A percentile compares a stretch with the other conserved stretches of the same genome.
These are phyloP conservation scores for Geotrypetes seraphini DNA, from an alignment of 2,797 vertebrate species.

Conservation along the genomic window DNA sequence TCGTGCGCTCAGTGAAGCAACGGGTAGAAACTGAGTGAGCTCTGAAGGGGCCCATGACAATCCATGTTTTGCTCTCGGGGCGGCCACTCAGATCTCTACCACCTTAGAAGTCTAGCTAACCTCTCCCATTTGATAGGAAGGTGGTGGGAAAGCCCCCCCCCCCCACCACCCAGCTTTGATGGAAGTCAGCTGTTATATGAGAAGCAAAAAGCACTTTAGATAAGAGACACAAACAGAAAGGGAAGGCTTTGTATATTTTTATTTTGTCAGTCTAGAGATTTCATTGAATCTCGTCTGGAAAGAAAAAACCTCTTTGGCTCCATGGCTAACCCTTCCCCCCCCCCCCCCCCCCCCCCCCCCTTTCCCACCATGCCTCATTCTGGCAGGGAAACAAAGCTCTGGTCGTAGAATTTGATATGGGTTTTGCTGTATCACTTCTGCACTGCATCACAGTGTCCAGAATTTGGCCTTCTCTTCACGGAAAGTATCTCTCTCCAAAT, in stretches of 20 bases:
- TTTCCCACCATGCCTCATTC: conserved; percentile 13
- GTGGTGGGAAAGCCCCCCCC: no score
- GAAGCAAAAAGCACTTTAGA: conserved; percentile 26
- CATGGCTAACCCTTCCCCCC: conserved; percentile 54
- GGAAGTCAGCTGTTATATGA: conserved; percentile 26
- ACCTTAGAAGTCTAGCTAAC: no score
- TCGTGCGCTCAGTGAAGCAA: no score
- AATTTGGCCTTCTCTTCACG: neutral
- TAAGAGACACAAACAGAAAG: conserved; percentile 15
- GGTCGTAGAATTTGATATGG: no score
- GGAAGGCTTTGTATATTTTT: conserved; percentile 18
- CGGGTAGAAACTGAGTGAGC: no score
- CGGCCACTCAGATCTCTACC: no score
- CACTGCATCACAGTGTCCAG: neutral
- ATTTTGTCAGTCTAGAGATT: conserved; percentile 3
- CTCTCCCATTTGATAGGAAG: no score
- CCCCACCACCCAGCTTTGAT: conserved; percentile 13
- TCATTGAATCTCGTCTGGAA: neutral
- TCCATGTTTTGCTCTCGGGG: no score
- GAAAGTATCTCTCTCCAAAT: neutral
- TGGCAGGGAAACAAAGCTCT: no score
- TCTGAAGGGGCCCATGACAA: no score
- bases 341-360: conserved; percentile 65
- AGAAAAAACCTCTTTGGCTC: conserved; percentile 1
- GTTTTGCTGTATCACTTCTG: no score